Percentiles rank a stretch among this genome's conserved stretches.
phyloP scores from a whole-genome alignment of 2,797 vertebrate genomes.

The Dromococcyx pavoninus region DNA sequence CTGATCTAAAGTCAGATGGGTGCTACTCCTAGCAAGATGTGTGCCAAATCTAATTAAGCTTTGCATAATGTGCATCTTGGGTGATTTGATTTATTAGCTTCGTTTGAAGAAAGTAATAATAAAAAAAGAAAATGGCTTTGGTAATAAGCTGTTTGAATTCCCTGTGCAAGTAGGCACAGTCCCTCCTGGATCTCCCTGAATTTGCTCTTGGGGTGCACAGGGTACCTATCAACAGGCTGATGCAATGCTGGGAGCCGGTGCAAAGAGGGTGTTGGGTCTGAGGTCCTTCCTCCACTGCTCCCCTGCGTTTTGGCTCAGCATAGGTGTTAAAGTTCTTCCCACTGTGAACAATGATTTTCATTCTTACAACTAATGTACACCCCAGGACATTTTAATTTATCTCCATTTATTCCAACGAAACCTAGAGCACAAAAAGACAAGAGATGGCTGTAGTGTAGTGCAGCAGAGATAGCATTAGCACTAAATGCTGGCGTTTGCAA shows the following conservation, averaged over 20 bases:
- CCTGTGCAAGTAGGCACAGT: constrained; percentile 64
- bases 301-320: neutral
- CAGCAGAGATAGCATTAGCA: neutral
- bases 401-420: neutral
- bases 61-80: constrained; percentile 49
- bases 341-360: neutral
- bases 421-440: accelerated
- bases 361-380: neutral
- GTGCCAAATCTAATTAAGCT: constrained; percentile 58
- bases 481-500: accelerated
- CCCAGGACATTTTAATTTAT: neutral
- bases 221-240: neutral
- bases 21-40: constrained; percentile 39
- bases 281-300: neutral
- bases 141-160: constrained; percentile 70
- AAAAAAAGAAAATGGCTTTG: constrained; percentile 71
- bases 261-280: neutral
- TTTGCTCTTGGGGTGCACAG: neutral
- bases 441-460: neutral
- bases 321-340: neutral
- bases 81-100: constrained; percentile 74
- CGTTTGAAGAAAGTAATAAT: constrained; percentile 72
- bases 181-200: constrained; percentile 55
- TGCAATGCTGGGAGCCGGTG: neutral
- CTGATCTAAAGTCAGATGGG: constrained; percentile 63